Conservation (phyloP, 2,113 vertebrate genomes). For the Oryzias melastigma region DNA sequence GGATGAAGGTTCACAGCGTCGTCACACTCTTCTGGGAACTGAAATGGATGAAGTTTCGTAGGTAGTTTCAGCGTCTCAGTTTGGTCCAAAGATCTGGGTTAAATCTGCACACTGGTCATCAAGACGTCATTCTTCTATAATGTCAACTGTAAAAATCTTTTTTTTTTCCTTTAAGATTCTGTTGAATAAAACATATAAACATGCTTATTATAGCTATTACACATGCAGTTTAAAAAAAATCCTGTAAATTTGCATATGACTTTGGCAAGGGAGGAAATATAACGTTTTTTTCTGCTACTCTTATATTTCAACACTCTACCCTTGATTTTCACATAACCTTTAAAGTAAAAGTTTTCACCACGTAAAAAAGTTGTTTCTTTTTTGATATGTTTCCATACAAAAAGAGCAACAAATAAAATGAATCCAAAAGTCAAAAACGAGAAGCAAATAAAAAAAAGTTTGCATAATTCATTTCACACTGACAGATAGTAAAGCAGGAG, state of each 20-base stretch:
- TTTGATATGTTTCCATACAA: slow-evolving; percentile 73
- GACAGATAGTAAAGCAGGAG: slow-evolving; percentile 63
- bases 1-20: slow-evolving; percentile 24
- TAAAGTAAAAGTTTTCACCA: slow-evolving; percentile 61
- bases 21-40: slow-evolving; percentile 28
- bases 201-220: slow-evolving; percentile 71
- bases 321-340: slow-evolving; percentile 58
- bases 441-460: slow-evolving; percentile 57
- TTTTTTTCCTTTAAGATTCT: slow-evolving; percentile 40
- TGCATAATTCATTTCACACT: slow-evolving; percentile 73
- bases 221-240: slow-evolving; percentile 69
- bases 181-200: slow-evolving; percentile 66
- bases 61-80: slow-evolving; percentile 46
- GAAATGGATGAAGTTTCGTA: slow-evolving; percentile 10
- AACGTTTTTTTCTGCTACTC: slow-evolving; percentile 49
- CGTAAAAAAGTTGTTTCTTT: slow-evolving; percentile 55
- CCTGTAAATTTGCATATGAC: slow-evolving; percentile 73
- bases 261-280: slow-evolving; percentile 74
- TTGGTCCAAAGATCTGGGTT: slow-evolving; percentile 31
- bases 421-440: slow-evolving; percentile 65
- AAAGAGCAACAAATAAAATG: slow-evolving; percentile 72
- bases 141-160: slow-evolving; percentile 56
- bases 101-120: slow-evolving; percentile 65
- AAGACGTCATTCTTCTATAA: slow-evolving; percentile 51
- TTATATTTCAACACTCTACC: slow-evolving; percentile 55